A percentile compares a stretch with the other conserved stretches of the same genome.
Evolutionary conservation across 2,888 invertebrate species (phyloP).

Genomic region (Pimpla rufipes): DNA sequence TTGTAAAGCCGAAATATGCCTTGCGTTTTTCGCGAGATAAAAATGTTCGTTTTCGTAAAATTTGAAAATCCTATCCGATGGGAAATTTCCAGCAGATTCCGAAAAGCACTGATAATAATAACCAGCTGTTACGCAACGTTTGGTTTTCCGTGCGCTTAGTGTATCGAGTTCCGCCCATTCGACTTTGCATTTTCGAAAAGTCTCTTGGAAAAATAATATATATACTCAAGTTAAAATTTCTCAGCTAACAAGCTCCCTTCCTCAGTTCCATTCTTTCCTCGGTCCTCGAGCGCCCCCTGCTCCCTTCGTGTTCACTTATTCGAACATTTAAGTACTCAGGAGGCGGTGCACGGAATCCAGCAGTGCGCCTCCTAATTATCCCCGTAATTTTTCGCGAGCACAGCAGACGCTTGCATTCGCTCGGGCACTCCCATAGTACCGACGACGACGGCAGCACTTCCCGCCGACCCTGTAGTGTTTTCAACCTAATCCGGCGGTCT

Average conservation of each 20-base stretch:
- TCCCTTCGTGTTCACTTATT: slow-evolving; percentile 26
- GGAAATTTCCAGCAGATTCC: too few relatives aligned
- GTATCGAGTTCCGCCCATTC: neutral
- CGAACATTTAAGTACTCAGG: slow-evolving; percentile 43
- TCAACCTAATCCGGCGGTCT: slow-evolving; percentile 68
- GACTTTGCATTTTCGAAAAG: neutral
- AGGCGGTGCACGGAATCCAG: slow-evolving; percentile 4
- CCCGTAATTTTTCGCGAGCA: slow-evolving; percentile 51
- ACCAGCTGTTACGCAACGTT: neutral
- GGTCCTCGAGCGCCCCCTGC: slow-evolving; percentile 13
- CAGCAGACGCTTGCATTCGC: slow-evolving; percentile 18
- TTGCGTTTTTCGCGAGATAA: too few relatives aligned
- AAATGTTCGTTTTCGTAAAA: too few relatives aligned
- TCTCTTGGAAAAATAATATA: neutral
- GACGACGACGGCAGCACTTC: slow-evolving; percentile 26
- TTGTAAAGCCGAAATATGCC: too few relatives aligned
- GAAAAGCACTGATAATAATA: neutral
- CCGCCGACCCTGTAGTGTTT: slow-evolving; percentile 53
- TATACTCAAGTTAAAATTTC: slow-evolving; percentile 21
- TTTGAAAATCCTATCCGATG: too few relatives aligned
- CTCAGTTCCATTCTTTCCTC: slow-evolving; percentile 21
- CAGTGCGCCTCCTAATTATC: slow-evolving; percentile 58
- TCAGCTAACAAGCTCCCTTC: slow-evolving; percentile 9
- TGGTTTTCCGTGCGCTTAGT: neutral
- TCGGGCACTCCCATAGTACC: slow-evolving; percentile 11